phyloP scores from a whole-genome alignment of 2,113 vertebrate genomes.

The Argyrosomus japonicus region DNA sequence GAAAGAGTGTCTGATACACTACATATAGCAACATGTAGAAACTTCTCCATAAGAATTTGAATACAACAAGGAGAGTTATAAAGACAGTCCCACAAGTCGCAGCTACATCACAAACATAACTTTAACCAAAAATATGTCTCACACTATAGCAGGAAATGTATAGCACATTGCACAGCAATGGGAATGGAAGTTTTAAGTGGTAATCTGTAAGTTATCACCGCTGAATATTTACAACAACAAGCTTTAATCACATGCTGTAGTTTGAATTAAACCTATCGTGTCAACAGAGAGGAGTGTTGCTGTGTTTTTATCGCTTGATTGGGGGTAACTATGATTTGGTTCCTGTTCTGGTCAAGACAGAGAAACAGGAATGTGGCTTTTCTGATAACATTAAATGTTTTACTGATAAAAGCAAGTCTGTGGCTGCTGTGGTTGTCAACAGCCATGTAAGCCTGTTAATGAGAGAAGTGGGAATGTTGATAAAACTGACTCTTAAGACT shows the following conservation, averaged over 20 bases:
- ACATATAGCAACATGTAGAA: not conserved
- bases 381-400: conserved; percentile 29
- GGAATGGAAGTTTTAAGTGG: not conserved
- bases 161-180: not conserved
- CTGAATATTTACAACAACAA: not conserved
- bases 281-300: fast-evolving
- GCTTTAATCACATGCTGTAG: not conserved
- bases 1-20: not conserved
- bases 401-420: conserved; percentile 33
- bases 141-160: not conserved
- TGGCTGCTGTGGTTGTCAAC: conserved; percentile 31
- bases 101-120: not conserved
- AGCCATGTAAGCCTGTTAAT: conserved; percentile 30
- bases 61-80: not conserved
- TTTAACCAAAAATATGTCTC: not conserved
- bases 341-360: conserved; percentile 25
- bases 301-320: conserved; percentile 6
- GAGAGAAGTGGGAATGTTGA: conserved; percentile 50
- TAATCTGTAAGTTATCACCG: not conserved
- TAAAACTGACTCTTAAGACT: conserved; percentile 36
- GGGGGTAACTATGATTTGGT: conserved; percentile 23
- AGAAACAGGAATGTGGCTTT: conserved; percentile 48
- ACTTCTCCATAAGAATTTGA: not conserved
- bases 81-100: not conserved
- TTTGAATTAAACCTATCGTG: not conserved